A percentile compares a stretch with the other conserved stretches of the same genome.
phyloP scores from a whole-genome alignment of 2,113 vertebrate genomes.

The Fulica atra region DNA sequence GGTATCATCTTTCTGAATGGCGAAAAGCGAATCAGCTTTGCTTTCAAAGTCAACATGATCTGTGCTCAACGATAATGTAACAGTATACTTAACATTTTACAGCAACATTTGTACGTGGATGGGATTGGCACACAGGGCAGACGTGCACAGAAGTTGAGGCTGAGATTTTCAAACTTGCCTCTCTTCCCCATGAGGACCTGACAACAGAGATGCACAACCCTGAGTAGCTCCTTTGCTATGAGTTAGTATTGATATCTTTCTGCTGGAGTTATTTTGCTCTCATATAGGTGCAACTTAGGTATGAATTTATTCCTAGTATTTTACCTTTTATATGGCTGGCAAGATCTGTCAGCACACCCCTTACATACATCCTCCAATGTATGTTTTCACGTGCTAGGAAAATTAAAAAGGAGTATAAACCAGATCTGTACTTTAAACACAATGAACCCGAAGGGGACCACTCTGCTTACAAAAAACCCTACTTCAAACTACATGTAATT shows the following conservation, averaged over 20 bases:
- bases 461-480: not conserved
- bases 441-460: not conserved
- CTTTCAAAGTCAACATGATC: conserved; percentile 18
- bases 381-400: not conserved
- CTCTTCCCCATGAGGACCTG: not conserved
- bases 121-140: not conserved
- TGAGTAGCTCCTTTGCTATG: not conserved
- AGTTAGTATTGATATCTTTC: not conserved
- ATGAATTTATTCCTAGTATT: not conserved
- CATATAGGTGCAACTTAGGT: not conserved
- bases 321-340: not conserved
- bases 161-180: not conserved
- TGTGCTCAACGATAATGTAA: not conserved
- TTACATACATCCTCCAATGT: not conserved
- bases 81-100: conserved; percentile 48
- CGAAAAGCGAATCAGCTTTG: not conserved
- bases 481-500: not conserved
- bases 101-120: conserved; percentile 18
- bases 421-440: not conserved
- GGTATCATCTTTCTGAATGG: not conserved
- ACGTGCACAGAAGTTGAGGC: not conserved
- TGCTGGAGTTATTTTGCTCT: not conserved
- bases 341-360: not conserved
- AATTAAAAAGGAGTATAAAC: not conserved
- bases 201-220: not conserved